phyloP scores from a whole-genome alignment of 2,888 invertebrate species.

The Apodemia zela region DNA sequence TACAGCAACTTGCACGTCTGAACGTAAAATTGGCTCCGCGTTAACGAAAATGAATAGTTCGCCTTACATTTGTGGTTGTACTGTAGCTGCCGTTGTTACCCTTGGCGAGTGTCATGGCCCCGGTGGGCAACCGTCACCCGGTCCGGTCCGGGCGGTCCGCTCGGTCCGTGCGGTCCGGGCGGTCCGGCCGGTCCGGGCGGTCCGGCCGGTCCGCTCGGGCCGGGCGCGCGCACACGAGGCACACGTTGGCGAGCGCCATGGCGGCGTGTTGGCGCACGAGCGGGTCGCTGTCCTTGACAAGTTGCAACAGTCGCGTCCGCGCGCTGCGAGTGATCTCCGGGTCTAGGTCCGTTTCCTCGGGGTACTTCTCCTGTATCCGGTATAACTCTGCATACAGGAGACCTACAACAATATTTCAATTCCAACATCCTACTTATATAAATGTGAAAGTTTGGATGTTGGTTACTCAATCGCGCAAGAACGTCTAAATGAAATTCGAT shows the following conservation, averaged over 20 bases:
- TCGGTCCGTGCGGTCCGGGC: too few relatives aligned
- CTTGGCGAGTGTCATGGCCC: too few relatives aligned
- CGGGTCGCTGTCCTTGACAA: constrained; percentile 77
- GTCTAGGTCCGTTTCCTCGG: constrained; percentile 52
- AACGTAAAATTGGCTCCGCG: too few relatives aligned
- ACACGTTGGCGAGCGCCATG: constrained; percentile 75
- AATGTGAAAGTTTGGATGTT: too few relatives aligned
- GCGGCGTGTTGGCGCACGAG: constrained; percentile 79
- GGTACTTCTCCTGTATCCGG: constrained; percentile 49
- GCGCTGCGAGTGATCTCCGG: constrained; percentile 55
- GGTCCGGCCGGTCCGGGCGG: constrained; percentile 15
- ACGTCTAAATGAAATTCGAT: too few relatives aligned
- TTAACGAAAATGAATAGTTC: background rate
- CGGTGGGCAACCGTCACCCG: too few relatives aligned
- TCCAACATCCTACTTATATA: too few relatives aligned
- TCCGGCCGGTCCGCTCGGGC: background rate
- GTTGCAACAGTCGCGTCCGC: constrained; percentile 70
- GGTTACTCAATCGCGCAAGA: too few relatives aligned
- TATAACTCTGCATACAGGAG: constrained; percentile 62
- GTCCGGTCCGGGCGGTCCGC: too few relatives aligned
- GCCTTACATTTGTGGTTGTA: background rate
- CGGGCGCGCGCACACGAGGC: constrained; percentile 42
- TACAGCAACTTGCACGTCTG: too few relatives aligned
- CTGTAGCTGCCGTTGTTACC: constrained; percentile 18
- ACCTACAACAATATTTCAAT: constrained; percentile 39